Conservation (phyloP, 2,888 invertebrate species). For the Luperina nickerlii region DNA sequence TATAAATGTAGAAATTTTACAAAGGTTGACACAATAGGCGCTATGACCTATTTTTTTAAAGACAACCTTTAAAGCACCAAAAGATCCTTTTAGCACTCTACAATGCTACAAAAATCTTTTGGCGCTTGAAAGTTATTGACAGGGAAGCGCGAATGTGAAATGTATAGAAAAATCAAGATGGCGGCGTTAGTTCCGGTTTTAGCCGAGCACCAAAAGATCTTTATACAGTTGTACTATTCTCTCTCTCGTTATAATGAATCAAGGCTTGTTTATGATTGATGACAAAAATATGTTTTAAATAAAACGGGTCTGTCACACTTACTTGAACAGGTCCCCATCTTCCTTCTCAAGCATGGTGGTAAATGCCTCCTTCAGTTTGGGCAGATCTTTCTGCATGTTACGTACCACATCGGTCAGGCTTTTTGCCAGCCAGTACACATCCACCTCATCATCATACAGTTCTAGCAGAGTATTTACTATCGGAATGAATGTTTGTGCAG, state of each 20-base stretch:
- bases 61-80: neutral
- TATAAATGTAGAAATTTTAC: too few relatives aligned
- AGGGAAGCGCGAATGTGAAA: neutral
- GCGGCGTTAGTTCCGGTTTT: neutral
- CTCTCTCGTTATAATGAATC: neutral
- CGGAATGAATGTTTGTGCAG: constrained; percentile 90
- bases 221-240: neutral
- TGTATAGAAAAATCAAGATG: neutral
- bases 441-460: constrained; percentile 93
- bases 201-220: neutral
- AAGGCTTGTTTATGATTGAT: neutral
- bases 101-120: neutral
- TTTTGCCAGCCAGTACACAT: constrained; percentile 95
- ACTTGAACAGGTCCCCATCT: constrained; percentile 93
- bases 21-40: too few relatives aligned
- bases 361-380: constrained; percentile 92
- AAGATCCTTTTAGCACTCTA: neutral
- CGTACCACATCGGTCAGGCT: constrained; percentile 93
- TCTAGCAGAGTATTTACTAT: constrained; percentile 93
- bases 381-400: constrained; percentile 92
- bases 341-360: constrained; percentile 93
- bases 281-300: neutral
- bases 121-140: neutral
- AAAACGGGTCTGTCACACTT: neutral
- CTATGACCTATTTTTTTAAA: too few relatives aligned